These are phyloP conservation scores for Clarias platycephalus DNA, from an alignment of 2,797 vertebrate species.

Conservation along the genomic window DNA sequence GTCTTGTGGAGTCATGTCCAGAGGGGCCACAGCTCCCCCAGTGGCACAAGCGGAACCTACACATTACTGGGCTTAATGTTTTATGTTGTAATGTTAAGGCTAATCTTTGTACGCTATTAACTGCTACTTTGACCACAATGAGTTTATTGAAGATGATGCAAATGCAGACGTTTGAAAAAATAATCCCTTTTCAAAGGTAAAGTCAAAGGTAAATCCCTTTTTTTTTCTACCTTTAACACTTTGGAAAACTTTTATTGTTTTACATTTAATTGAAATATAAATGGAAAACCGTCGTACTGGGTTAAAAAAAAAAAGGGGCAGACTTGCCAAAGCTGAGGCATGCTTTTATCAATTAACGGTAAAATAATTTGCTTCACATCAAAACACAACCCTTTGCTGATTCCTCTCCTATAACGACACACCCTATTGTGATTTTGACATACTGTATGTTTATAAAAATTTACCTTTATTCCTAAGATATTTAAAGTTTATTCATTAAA, in stretches of 20 bases:
- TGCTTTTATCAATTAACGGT: no score
- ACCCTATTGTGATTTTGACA: background rate
- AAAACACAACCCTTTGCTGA: background rate
- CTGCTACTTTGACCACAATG: background rate
- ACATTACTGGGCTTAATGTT: no score
- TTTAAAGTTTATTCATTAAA: no score
- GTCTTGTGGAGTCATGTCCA: no score
- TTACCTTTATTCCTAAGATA: no score
- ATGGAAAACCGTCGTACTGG: background rate
- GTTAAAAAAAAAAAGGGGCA: background rate
- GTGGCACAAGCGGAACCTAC: no score
- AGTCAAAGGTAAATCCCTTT: background rate
- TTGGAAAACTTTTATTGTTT: background rate
- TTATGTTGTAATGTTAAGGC: no score
- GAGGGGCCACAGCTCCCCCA: no score
- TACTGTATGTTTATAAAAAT: background rate
- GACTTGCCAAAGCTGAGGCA: background rate
- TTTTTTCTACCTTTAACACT: background rate
- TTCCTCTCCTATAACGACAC: background rate
- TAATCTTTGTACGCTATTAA: no score
- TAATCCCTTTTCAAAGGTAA: no score
- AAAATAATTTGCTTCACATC: background rate
- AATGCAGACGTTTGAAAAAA: no score
- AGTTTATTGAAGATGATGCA: background rate
- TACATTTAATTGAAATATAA: background rate